Conservation (phyloP, 2,797 vertebrate genomes). For the Botia kubotai region DNA sequence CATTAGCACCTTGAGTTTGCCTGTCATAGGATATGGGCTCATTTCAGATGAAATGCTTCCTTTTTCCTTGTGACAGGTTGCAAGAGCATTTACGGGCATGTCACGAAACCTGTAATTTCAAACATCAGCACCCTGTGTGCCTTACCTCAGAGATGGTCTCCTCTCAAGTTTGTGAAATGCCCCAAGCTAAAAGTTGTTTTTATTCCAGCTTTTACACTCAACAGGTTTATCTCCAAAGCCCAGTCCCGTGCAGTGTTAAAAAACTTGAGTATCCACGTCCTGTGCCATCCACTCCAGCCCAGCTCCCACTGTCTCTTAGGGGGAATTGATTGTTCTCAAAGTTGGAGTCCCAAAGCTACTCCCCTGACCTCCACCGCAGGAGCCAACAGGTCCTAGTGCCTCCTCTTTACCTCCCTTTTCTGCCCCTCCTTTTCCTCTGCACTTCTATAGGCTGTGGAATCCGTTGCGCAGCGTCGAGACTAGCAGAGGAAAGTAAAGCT, state of each 20-base stretch:
- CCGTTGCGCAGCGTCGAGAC: conserved; percentile 17
- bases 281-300: conserved; percentile 72
- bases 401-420: conserved; percentile 47
- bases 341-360: conserved; percentile 66
- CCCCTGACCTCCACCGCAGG: conserved; percentile 55
- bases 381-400: conserved; percentile 65
- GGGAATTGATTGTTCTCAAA: conserved; percentile 82
- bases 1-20: conserved; percentile 44
- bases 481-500: conserved; percentile 42
- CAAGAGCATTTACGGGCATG: conserved; percentile 29
- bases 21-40: conserved; percentile 25
- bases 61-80: conserved; percentile 45
- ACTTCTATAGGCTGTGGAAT: conserved; percentile 41
- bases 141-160: conserved; percentile 56
- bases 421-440: conserved; percentile 55
- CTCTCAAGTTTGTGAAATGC: conserved; percentile 32
- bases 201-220: conserved; percentile 55
- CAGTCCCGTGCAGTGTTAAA: conserved; percentile 67
- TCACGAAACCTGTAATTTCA: conserved; percentile 14
- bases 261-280: conserved; percentile 72
- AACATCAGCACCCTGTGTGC: conserved; percentile 35
- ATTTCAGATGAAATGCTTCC: conserved; percentile 16
- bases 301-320: conserved; percentile 76
- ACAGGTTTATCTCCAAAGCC: conserved; percentile 70
- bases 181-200: conserved; percentile 44